Evolutionary conservation across 2,888 invertebrate genomes (phyloP).

Genomic region (Pinctada fucata): DNA sequence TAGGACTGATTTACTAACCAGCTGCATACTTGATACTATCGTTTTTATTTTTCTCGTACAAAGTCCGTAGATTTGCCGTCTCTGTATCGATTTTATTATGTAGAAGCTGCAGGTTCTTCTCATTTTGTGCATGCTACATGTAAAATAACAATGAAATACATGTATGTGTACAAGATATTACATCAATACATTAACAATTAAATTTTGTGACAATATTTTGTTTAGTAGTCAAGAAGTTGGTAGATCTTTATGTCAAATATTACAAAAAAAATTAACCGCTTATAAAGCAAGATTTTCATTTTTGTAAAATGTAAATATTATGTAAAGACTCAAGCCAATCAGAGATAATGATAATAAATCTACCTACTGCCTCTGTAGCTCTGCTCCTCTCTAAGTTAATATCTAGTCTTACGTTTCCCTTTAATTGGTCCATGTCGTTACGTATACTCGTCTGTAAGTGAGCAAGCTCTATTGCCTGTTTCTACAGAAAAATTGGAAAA

Average conservation of each 20-base stretch:
- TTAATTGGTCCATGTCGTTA: constrained; percentile 73
- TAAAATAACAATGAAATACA: constrained; percentile 16
- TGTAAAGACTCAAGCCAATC: too few species aligned
- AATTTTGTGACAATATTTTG: too few species aligned
- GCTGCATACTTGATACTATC: constrained; percentile 73
- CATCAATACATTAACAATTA: too few species aligned
- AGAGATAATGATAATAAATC: too few species aligned
- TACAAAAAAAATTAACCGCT: not conserved
- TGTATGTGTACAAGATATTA: too few species aligned
- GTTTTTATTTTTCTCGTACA: constrained; percentile 74
- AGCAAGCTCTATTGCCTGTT: constrained; percentile 58
- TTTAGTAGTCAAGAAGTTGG: too few species aligned
- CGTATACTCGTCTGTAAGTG: constrained; percentile 64
- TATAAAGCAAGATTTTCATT: not conserved
- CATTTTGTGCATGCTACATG: constrained; percentile 71
- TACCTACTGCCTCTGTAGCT: constrained; percentile 73
- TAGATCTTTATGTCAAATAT: too few species aligned
- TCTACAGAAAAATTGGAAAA: not conserved
- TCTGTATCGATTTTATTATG: constrained; percentile 75
- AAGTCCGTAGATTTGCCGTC: constrained; percentile 71
- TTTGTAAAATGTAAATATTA: too few species aligned
- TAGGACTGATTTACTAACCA: constrained; percentile 46
- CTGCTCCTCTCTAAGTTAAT: constrained; percentile 75
- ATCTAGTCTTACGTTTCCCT: constrained; percentile 72
- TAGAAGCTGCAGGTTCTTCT: constrained; percentile 62